Conservation (phyloP, 2,113 vertebrate genomes). For the Lonchura striata region DNA sequence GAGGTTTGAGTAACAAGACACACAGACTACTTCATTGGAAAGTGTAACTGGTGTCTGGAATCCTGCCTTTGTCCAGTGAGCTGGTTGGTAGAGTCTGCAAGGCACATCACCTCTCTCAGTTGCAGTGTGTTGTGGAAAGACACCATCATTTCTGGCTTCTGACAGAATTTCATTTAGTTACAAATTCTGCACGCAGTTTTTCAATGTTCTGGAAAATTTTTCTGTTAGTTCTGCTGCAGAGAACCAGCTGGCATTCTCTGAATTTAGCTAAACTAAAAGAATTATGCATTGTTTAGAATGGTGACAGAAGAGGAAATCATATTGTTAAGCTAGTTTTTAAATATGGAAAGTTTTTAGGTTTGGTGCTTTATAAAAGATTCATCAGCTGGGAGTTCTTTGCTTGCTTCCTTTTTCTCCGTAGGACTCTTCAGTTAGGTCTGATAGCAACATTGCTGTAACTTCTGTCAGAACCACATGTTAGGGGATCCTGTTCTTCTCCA, state of each 20-base stretch:
- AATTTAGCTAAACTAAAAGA: background rate
- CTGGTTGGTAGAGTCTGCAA: background rate
- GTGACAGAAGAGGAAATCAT: background rate
- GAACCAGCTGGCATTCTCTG: background rate
- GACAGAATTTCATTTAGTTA: background rate
- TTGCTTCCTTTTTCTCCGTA: background rate
- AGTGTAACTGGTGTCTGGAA: background rate
- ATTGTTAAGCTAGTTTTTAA: background rate
- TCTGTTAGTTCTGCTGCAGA: background rate
- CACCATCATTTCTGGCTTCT: background rate
- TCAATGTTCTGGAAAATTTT: background rate
- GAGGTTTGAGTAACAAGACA: background rate
- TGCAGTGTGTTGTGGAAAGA: background rate
- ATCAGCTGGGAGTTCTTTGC: background rate
- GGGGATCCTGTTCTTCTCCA: background rate
- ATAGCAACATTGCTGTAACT: background rate
- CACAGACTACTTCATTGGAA: background rate
- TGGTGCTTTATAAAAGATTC: background rate
- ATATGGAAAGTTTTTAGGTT: background rate
- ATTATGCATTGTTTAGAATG: background rate
- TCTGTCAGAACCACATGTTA: background rate
- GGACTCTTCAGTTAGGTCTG: background rate
- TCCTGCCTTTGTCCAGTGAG: background rate
- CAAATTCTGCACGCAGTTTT: background rate
- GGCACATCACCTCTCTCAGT: background rate